Evolutionary conservation across 1,140 invertebrate species (phyloP).

Genomic region (Diprion similis): DNA sequence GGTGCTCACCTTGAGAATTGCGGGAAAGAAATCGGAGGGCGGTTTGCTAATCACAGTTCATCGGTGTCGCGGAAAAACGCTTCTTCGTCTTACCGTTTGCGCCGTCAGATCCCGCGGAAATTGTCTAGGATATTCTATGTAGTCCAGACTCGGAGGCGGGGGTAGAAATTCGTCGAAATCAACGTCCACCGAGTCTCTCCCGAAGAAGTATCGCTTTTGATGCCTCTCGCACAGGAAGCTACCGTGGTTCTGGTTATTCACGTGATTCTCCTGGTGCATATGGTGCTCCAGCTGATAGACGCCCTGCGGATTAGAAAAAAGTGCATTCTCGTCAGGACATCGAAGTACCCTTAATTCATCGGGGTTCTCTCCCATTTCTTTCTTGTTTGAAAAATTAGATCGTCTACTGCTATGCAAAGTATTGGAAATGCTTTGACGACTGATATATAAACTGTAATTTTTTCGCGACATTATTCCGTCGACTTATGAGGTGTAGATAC

Average conservation of each 20-base stretch:
- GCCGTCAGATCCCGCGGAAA: conserved; percentile 61
- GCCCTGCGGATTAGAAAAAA: conserved; percentile 33
- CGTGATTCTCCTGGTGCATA: conserved; percentile 41
- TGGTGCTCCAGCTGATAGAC: conserved; percentile 51
- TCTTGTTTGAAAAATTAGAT: not conserved
- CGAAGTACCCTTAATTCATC: no score
- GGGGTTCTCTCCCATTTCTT: not conserved
- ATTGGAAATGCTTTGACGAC: no score
- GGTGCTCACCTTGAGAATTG: conserved; percentile 56
- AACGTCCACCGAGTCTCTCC: conserved; percentile 49
- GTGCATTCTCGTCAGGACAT: no score
- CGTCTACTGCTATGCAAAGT: no score
- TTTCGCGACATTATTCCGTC: no score
- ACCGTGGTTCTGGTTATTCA: conserved; percentile 47
- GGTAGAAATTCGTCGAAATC: conserved; percentile 55
- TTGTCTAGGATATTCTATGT: conserved; percentile 52
- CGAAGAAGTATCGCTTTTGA: conserved; percentile 57
- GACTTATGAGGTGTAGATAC: no score
- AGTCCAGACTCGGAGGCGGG: conserved; percentile 49
- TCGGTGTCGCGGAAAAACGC: not conserved
- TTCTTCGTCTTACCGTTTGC: conserved; percentile 55
- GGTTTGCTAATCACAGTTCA: not conserved
- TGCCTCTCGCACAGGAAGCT: conserved; percentile 55
- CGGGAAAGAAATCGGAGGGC: not conserved
- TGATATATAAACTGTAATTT: no score